Percentiles rank a stretch among this genome's conserved stretches.
These are phyloP conservation scores for Plodia interpunctella DNA, from an alignment of 1,140 invertebrate species.

Conservation along the genomic window DNA sequence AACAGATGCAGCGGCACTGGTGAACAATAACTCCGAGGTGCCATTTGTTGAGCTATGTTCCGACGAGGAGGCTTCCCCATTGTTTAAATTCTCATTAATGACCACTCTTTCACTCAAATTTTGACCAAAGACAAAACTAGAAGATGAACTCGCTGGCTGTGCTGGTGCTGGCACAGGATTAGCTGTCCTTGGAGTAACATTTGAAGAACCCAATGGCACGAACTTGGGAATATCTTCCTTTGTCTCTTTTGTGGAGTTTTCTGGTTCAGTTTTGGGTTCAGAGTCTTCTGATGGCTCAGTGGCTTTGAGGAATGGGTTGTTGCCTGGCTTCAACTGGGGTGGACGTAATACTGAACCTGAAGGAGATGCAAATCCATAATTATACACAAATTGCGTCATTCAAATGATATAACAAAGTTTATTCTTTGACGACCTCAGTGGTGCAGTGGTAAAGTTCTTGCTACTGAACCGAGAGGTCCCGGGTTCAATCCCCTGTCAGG, in stretches of 20 bases:
- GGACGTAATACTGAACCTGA: constrained; percentile 64
- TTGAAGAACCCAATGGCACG: constrained; percentile 63
- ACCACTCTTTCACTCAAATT: constrained; percentile 91
- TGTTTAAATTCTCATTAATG: constrained; percentile 54
- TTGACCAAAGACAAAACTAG: constrained; percentile 93
- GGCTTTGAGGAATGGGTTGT: constrained; percentile 62
- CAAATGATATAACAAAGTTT: constrained; percentile 14
- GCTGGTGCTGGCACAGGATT: constrained; percentile 47
- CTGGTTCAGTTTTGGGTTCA: constrained; percentile 33
- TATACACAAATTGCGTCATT: too few relatives aligned
- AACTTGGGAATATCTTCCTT: constrained; percentile 65
- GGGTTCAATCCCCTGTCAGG: too few relatives aligned
- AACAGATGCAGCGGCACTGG: constrained; percentile 73
- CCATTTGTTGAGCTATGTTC: constrained; percentile 77
- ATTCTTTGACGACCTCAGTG: too few relatives aligned
- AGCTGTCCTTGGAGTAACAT: constrained; percentile 50
- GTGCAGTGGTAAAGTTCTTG: too few relatives aligned
- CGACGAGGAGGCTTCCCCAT: constrained; percentile 50
- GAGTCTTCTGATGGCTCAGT: constrained; percentile 30
- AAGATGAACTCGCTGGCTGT: constrained; percentile 46
- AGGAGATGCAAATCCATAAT: too few relatives aligned
- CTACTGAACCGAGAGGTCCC: too few relatives aligned
- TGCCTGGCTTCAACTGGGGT: constrained; percentile 57
- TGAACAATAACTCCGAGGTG: constrained; percentile 79
- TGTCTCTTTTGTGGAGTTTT: constrained; percentile 34